phyloP scores from a whole-genome alignment of 2,888 invertebrate species.

The Gastracanthus pulcherrimus region DNA sequence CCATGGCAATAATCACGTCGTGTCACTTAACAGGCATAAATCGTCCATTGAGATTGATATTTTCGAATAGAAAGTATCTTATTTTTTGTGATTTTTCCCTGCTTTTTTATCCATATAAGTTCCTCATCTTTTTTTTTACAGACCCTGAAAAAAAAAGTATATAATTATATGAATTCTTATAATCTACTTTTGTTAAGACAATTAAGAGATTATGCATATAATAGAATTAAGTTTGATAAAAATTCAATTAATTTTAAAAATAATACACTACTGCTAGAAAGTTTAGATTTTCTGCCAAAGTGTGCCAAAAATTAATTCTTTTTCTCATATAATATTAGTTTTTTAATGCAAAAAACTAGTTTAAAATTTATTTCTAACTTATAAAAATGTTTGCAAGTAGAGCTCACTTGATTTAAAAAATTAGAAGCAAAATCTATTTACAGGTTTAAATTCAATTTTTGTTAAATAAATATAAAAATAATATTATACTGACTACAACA shows the following conservation, averaged over 20 bases:
- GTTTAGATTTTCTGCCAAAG: conserved; percentile 13
- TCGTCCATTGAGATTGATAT: conserved; percentile 61
- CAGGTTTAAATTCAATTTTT: background rate
- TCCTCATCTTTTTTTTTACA: conserved; percentile 41
- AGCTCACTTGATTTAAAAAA: too few relatives aligned
- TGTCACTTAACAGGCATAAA: conserved; percentile 51
- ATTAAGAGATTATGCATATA: conserved; percentile 4
- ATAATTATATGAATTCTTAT: conserved; percentile 44
- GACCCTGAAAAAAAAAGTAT: conserved; percentile 45
- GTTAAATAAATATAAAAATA: background rate
- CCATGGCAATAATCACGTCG: conserved; percentile 59
- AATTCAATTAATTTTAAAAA: conserved; percentile 9
- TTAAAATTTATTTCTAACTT: too few relatives aligned
- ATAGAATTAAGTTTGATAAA: conserved; percentile 9
- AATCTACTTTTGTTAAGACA: background rate
- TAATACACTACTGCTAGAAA: conserved; percentile 47
- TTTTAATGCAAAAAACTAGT: background rate
- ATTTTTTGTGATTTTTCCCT: conserved; percentile 57
- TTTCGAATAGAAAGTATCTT: conserved; percentile 58
- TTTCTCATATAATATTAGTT: background rate
- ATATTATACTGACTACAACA: background rate
- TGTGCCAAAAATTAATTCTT: conserved; percentile 50
- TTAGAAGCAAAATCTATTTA: background rate
- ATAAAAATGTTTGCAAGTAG: too few relatives aligned
- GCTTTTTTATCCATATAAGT: conserved; percentile 36